phyloP scores from a whole-genome alignment of 2,888 invertebrate species.

The Metalampra italica region DNA sequence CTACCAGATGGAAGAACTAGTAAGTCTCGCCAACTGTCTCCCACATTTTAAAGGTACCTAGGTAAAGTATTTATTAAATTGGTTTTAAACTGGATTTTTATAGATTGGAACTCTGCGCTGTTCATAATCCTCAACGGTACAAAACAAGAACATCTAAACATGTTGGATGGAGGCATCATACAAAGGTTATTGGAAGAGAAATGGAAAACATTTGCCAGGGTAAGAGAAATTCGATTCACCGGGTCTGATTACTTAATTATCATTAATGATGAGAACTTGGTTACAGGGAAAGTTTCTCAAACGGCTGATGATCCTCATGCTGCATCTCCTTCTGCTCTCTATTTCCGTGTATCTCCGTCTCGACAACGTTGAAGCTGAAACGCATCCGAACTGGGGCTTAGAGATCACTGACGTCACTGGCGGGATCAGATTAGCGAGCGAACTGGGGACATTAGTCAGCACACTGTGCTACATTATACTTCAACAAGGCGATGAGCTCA shows the following conservation, averaged over 20 bases:
- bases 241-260: no score
- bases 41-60: neutral
- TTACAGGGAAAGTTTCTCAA: slow-evolving; percentile 94
- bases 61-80: neutral
- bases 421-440: slow-evolving; percentile 85
- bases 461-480: slow-evolving; percentile 93
- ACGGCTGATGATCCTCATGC: slow-evolving; percentile 90
- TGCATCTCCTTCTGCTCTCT: slow-evolving; percentile 93
- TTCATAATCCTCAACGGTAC: slow-evolving; percentile 98
- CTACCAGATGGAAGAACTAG: slow-evolving; percentile 96
- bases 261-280: neutral
- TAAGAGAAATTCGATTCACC: slow-evolving; percentile 49
- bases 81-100: slow-evolving; percentile 22
- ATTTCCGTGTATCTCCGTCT: slow-evolving; percentile 94
- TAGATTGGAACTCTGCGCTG: slow-evolving; percentile 99
- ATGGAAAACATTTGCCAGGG: slow-evolving; percentile 99
- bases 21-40: slow-evolving; percentile 58
- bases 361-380: slow-evolving; percentile 55
- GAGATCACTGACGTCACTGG: slow-evolving; percentile 53
- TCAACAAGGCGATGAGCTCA: slow-evolving; percentile 96
- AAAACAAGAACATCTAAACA: slow-evolving; percentile 98
- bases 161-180: slow-evolving; percentile 99
- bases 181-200: slow-evolving; percentile 98
- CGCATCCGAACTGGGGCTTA: slow-evolving; percentile 57
- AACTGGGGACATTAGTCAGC: slow-evolving; percentile 90